phyloP scores from a whole-genome alignment of 2,888 invertebrate genomes.

The Drosophila lacicola region DNA sequence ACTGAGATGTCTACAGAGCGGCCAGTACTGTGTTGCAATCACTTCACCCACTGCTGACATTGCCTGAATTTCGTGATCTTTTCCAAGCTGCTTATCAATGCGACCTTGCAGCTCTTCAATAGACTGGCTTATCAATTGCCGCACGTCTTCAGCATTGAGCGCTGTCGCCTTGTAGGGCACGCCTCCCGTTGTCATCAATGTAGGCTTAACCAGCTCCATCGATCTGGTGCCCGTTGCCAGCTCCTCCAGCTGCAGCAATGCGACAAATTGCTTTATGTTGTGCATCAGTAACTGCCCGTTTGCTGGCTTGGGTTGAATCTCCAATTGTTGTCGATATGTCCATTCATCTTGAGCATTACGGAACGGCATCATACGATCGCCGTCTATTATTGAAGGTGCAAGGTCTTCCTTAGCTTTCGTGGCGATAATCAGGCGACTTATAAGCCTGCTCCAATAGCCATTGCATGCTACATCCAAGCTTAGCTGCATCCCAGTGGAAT shows the following conservation, averaged over 20 bases:
- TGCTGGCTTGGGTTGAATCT: neutral
- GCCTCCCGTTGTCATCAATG: constrained; percentile 51
- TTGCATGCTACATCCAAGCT: constrained; percentile 62
- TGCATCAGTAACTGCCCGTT: constrained; percentile 26
- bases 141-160: constrained; percentile 10
- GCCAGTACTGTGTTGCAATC: constrained; percentile 44
- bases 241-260: constrained; percentile 53
- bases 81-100: constrained; percentile 44
- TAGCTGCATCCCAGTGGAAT: constrained; percentile 14
- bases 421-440: constrained; percentile 52
- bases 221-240: constrained; percentile 27
- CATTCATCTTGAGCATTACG: constrained; percentile 31
- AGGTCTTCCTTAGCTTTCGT: constrained; percentile 8
- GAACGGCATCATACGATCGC: constrained; percentile 50
- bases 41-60: constrained; percentile 27
- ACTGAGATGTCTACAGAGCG: constrained; percentile 39
- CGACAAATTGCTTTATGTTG: constrained; percentile 59
- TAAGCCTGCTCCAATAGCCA: constrained; percentile 63
- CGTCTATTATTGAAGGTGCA: constrained; percentile 35
- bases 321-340: neutral
- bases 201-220: constrained; percentile 30
- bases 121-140: constrained; percentile 31
- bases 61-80: neutral
- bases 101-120: constrained; percentile 37
- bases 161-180: constrained; percentile 41